Evolutionary conservation across 2,888 invertebrate genomes (phyloP).

Genomic region (Sesamia inferens): DNA sequence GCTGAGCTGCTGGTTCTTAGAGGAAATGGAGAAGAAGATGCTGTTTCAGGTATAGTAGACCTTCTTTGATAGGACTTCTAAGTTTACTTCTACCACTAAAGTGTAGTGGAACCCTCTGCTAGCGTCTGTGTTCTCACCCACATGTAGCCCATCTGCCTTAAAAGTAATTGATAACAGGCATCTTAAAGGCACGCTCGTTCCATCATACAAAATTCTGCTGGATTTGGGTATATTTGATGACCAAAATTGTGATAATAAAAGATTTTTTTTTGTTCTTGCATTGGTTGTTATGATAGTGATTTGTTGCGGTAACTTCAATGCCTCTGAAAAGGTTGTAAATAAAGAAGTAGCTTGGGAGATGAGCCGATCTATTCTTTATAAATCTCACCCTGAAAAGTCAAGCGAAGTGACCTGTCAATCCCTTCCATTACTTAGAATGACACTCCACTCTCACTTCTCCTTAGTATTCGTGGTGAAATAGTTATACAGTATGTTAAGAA

Average conservation of each 20-base stretch:
- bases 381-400: too few species aligned
- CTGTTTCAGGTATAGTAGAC: constrained; percentile 71
- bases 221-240: background rate
- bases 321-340: background rate
- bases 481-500: too few species aligned
- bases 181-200: background rate
- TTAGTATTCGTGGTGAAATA: too few species aligned
- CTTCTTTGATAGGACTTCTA: background rate
- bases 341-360: background rate
- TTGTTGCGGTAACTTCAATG: background rate
- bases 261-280: too few species aligned
- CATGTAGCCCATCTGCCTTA: background rate
- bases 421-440: too few species aligned
- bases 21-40: constrained; percentile 82
- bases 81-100: background rate
- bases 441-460: too few species aligned
- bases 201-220: background rate
- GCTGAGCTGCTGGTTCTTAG: constrained; percentile 86
- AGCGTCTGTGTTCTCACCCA: background rate
- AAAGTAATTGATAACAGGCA: too few species aligned
- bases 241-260: background rate
- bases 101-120: background rate
- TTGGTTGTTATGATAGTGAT: background rate
- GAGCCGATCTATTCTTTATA: too few species aligned
- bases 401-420: too few species aligned